A percentile compares a stretch with the other conserved stretches of the same genome.
Evolutionary conservation across 53 echinoderm and acorn worm species (phyloP).

Genomic region (Mesocentrotus franciscanus): DNA sequence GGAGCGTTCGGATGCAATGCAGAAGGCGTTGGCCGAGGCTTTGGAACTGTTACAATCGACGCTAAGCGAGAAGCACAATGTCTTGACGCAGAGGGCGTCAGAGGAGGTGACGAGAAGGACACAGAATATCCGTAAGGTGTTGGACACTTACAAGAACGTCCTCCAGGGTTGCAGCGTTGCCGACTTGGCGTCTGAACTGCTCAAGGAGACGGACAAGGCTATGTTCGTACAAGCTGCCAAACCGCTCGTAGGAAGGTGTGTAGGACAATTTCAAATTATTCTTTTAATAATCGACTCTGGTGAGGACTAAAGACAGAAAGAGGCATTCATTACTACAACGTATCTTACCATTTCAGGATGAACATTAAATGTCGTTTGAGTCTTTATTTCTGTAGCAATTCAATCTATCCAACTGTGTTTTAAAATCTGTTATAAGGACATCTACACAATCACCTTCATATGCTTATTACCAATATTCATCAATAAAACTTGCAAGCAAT

Average conservation of each 20-base stretch:
- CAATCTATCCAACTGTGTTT: too few species aligned
- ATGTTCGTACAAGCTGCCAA: conserved; percentile 75
- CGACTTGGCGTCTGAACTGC: conserved; percentile 71
- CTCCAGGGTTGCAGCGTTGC: conserved; percentile 72
- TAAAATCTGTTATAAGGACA: too few species aligned
- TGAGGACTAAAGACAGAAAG: background rate
- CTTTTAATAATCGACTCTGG: background rate
- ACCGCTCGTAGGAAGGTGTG: conserved; percentile 73
- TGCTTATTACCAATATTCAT: too few species aligned
- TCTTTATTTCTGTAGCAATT: too few species aligned
- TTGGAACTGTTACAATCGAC: conserved; percentile 72
- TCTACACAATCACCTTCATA: too few species aligned
- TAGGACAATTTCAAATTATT: background rate
- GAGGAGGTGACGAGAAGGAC: conserved; percentile 73
- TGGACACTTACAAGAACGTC: conserved; percentile 67
- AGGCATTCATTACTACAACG: background rate
- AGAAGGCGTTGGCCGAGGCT: conserved; percentile 69
- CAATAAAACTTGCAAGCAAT: too few species aligned
- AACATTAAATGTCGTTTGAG: too few species aligned
- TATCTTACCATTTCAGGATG: too few species aligned
- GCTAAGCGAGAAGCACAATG: conserved; percentile 61
- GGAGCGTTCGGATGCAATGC: conserved; percentile 73
- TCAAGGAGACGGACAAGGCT: conserved; percentile 76
- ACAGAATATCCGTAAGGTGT: conserved; percentile 63
- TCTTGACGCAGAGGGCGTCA: conserved; percentile 70